Conservation (phyloP, 2,113 vertebrate species). For the Arizona elegans region DNA sequence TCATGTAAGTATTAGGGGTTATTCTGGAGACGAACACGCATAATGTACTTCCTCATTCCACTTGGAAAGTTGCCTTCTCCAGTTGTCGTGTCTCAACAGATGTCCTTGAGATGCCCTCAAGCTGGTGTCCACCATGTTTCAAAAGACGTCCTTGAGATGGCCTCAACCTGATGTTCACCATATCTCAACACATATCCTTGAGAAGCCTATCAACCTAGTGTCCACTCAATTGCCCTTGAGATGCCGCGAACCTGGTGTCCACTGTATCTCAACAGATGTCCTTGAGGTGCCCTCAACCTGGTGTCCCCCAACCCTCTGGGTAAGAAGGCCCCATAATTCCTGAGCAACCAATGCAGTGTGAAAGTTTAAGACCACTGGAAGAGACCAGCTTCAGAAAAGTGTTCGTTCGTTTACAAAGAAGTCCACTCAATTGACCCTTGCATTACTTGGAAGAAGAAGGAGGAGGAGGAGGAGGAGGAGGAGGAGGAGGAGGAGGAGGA, state of each 20-base stretch:
- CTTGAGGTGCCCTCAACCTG: too few species aligned
- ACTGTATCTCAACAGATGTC: too few species aligned
- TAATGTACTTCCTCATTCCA: neutral
- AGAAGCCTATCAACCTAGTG: too few species aligned
- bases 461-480: fast-evolving
- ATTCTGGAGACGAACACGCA: neutral
- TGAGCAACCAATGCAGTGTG: neutral
- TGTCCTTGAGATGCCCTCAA: neutral
- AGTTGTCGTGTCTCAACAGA: neutral
- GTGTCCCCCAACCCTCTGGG: neutral
- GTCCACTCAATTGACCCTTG: neutral
- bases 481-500: too few species aligned
- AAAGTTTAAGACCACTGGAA: neutral
- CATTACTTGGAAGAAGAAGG: too few species aligned
- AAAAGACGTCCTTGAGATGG: neutral
- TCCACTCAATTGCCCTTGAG: neutral
- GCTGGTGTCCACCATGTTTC: neutral
- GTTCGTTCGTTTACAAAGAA: neutral
- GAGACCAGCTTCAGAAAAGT: neutral
- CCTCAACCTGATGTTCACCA: neutral
- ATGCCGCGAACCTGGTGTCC: neutral
- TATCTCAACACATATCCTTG: too few species aligned
- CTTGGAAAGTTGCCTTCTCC: neutral
- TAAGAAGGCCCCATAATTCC: neutral
- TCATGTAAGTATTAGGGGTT: neutral